phyloP scores from a whole-genome alignment of 1,140 invertebrate species.

The Drosophila biarmipes region DNA sequence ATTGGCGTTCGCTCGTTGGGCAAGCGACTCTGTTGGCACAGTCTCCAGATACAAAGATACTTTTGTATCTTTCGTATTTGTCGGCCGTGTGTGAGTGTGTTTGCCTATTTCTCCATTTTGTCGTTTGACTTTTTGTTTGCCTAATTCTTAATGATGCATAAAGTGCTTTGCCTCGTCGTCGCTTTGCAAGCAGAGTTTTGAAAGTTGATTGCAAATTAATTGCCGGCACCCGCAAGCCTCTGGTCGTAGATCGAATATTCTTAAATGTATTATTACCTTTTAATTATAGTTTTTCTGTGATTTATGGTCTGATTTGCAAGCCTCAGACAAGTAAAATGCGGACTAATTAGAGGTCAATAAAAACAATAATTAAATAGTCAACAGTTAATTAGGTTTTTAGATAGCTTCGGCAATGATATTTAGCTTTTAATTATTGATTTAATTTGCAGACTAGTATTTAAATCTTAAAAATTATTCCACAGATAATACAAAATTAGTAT shows the following conservation, averaged over 20 bases:
- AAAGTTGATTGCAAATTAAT: constrained; percentile 83
- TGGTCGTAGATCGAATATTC: constrained; percentile 1
- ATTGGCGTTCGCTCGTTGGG: constrained; percentile 65
- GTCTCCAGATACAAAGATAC: constrained; percentile 43
- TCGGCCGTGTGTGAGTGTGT: constrained; percentile 14
- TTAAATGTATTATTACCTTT: constrained; percentile 23
- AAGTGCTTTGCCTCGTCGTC: constrained; percentile 59
- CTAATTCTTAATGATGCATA: constrained; percentile 83
- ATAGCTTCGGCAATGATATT: too few species aligned
- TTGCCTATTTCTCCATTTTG: constrained; percentile 75
- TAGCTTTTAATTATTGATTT: background rate
- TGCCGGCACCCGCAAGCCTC: constrained; percentile 36
- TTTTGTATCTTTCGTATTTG: constrained; percentile 34
- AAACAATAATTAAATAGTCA: background rate
- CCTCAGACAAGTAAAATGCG: background rate
- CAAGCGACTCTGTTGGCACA: constrained; percentile 31
- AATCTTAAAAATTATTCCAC: background rate
- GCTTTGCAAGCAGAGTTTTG: constrained; percentile 62
- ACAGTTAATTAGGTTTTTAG: background rate
- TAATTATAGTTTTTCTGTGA: constrained; percentile 15
- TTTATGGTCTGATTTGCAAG: constrained; percentile 12
- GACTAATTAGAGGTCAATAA: background rate
- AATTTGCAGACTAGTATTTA: background rate
- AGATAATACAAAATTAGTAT: background rate
- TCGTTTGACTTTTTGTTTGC: constrained; percentile 69